These are phyloP conservation scores for Gasterosteus nipponicus DNA, from an alignment of 2,113 vertebrate species.

Conservation along the genomic window DNA sequence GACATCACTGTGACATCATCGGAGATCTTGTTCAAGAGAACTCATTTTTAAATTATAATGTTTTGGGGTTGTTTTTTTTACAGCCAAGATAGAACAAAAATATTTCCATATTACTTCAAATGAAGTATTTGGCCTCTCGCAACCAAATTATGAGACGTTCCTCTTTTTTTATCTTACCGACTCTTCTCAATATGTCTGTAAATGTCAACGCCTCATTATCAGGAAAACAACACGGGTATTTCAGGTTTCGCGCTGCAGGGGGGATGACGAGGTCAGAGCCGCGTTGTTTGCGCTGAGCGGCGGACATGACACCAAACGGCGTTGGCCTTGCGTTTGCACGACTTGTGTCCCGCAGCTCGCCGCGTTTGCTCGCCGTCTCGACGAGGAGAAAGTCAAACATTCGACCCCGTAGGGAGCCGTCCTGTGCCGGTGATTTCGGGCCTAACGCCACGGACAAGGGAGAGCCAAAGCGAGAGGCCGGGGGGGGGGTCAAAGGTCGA, in stretches of 20 bases:
- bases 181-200: constrained; percentile 62
- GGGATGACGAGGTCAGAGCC: constrained; percentile 73
- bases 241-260: constrained; percentile 53
- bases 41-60: neutral
- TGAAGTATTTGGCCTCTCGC: constrained; percentile 5
- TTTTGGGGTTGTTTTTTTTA: neutral
- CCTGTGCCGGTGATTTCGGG: constrained; percentile 60
- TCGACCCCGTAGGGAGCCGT: constrained; percentile 70
- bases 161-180: constrained; percentile 43
- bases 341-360: constrained; percentile 50
- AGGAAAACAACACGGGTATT: constrained; percentile 64
- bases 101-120: constrained; percentile 11
- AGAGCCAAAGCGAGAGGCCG: constrained; percentile 45
- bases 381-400: constrained; percentile 73
- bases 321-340: constrained; percentile 42
- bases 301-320: constrained; percentile 48
- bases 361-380: constrained; percentile 68
- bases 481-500: constrained; percentile 56
- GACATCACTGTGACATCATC: neutral
- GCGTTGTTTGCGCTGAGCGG: constrained; percentile 50
- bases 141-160: constrained; percentile 15
- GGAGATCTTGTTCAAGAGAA: neutral
- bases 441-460: constrained; percentile 59
- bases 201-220: constrained; percentile 74
- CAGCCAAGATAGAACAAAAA: constrained; percentile 1